These are phyloP conservation scores for Charaxes varanes DNA, from an alignment of 1,140 invertebrate species.

Conservation along the genomic window DNA sequence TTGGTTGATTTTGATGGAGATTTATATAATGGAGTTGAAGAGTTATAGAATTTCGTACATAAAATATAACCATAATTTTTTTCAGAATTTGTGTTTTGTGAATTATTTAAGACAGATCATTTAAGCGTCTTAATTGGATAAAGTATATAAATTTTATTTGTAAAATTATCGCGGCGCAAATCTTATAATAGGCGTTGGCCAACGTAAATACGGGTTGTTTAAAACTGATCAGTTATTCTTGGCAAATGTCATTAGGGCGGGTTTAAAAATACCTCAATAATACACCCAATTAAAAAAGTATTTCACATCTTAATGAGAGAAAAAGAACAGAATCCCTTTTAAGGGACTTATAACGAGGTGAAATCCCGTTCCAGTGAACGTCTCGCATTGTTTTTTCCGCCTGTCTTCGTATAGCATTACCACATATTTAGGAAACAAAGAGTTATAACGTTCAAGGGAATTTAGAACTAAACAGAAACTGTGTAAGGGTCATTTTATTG, in stretches of 20 bases:
- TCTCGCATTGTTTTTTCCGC: slow-evolving; percentile 50
- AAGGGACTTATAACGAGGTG: slow-evolving; percentile 50
- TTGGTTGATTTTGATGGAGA: no score
- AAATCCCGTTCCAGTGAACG: slow-evolving; percentile 41
- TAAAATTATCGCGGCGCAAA: no score
- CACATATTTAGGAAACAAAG: slow-evolving; percentile 30
- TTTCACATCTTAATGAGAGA: slow-evolving; percentile 28
- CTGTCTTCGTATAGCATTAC: slow-evolving; percentile 33
- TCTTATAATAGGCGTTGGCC: no score
- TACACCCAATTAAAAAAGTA: slow-evolving; percentile 33
- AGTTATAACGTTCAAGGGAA: background rate
- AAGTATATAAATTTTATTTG: no score
- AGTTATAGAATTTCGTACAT: no score
- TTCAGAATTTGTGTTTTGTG: background rate
- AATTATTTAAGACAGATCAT: background rate
- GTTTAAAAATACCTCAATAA: slow-evolving; percentile 30
- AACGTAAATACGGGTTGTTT: no score
- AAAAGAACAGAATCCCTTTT: slow-evolving; percentile 46
- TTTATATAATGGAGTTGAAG: no score
- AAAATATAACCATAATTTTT: background rate
- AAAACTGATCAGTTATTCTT: slow-evolving; percentile 16
- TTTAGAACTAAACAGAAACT: slow-evolving; percentile 4
- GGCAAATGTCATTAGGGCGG: slow-evolving; percentile 16
- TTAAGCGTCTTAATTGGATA: background rate
- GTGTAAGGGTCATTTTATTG: slow-evolving; percentile 10